Conservation (phyloP, 2,797 vertebrate genomes). For the Cossypha polioptera region DNA sequence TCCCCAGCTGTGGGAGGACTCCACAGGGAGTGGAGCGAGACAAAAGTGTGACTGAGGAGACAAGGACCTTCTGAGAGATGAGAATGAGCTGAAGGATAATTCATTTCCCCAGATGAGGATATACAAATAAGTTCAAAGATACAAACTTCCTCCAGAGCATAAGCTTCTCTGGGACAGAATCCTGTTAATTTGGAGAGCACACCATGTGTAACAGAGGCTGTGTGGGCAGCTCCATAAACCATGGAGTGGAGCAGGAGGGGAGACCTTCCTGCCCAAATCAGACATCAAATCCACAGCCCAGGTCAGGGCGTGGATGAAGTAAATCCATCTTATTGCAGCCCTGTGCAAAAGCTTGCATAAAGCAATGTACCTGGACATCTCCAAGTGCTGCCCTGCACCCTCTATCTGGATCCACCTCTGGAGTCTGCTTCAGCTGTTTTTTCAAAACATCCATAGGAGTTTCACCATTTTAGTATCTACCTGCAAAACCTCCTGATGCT, state of each 20-base stretch:
- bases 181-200: not conserved
- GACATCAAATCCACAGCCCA: not conserved
- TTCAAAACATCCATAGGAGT: not conserved
- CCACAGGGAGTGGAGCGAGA: not conserved
- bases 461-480: not conserved
- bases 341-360: not conserved
- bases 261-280: not conserved
- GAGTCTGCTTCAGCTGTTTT: not conserved
- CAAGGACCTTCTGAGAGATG: not conserved
- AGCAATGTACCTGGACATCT: not conserved
- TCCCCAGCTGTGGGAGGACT: not conserved
- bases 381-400: not conserved
- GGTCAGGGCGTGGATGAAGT: fast-evolving
- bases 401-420: not conserved
- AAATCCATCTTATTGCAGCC: not conserved
- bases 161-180: not conserved
- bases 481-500: not conserved
- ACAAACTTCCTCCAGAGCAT: not conserved
- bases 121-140: not conserved
- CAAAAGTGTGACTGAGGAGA: not conserved
- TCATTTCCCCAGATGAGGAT: not conserved
- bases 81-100: not conserved
- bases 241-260: not conserved
- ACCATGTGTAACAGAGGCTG: not conserved
- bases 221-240: not conserved